Evolutionary conservation across 2,888 invertebrate species (phyloP).

Genomic region (Papilio gigon): DNA sequence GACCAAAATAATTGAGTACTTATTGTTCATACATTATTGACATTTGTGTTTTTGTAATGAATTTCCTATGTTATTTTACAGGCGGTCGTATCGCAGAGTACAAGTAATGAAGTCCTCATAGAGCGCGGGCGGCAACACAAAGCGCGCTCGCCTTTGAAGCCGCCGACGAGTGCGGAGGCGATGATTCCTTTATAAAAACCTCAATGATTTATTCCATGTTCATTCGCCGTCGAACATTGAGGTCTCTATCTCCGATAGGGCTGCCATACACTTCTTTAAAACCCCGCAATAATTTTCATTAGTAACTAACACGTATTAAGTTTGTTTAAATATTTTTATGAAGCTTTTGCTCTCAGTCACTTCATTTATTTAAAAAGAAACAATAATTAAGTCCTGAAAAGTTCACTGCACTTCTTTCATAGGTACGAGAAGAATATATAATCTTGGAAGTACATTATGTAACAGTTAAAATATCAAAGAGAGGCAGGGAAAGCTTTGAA

Average conservation of each 20-base stretch:
- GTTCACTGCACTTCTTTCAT: too few relatives aligned
- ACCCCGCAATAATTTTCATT: neutral
- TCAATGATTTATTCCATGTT: conserved; percentile 72
- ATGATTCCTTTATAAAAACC: conserved; percentile 80
- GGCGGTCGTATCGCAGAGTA: conserved; percentile 25
- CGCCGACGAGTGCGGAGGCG: conserved; percentile 66
- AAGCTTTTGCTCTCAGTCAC: too few relatives aligned
- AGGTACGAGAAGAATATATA: too few relatives aligned
- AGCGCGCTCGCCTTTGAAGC: conserved; percentile 51
- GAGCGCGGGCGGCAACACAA: conserved; percentile 65
- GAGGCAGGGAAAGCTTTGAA: too few relatives aligned
- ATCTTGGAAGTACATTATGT: too few relatives aligned
- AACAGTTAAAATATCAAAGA: too few relatives aligned
- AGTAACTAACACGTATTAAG: neutral
- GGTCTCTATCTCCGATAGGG: conserved; percentile 50
- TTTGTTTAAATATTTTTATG: too few relatives aligned
- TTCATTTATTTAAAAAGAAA: too few relatives aligned
- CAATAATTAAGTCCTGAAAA: too few relatives aligned
- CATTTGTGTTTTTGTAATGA: conserved; percentile 3
- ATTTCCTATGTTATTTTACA: conserved; percentile 1
- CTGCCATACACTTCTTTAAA: conserved; percentile 1
- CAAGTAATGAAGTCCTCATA: conserved; percentile 73
- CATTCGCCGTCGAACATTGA: conserved; percentile 54
- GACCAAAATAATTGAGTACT: neutral
- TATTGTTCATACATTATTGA: neutral